Evolutionary conservation across 2,888 invertebrate species (phyloP), one percentile per base, ranked within the genome.

Genomic region (Phengaris alcon): DNA sequence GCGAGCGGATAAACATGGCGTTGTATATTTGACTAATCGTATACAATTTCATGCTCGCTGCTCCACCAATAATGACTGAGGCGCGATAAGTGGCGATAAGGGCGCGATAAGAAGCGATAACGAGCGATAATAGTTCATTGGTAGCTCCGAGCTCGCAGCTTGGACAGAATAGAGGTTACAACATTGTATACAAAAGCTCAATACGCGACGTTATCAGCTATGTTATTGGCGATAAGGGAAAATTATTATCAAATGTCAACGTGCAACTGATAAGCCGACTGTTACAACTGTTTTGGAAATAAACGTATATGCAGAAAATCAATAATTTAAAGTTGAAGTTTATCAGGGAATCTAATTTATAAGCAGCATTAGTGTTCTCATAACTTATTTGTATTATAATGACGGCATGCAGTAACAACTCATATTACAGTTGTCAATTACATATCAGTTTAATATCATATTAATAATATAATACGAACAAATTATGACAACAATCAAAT

Each of bases 11-110:
- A 15, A 70, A 70, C 51, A 48, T 69, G 69, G 57, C 57, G 69
- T 70, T 48, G 46, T 15, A 12, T 54, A 75, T 75, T 75, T 69
- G 70, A 75, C 46, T 68, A 74, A 54, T 68, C 74, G 74, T 46
- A 15, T 70, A 46, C 75, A 75, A 85, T 87, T 87, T 85, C 82
- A 85, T 77, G 80, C 81, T 82, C 78, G 80, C 81, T 82, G 81
- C 83, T 79, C 81, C 77, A 76, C 80, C 77, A 80, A 84, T 86
- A 87, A 87, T 85, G 86, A 84, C 83, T 82, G 82, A 73, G 79
- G 51, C 59, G 75, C 80, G 82, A 84, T 84, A 84, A 81, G 79
- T 74, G 9, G 75, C 81, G 84, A 85, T 84, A 84, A 79, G 79
- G 78, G 54, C 55, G 75, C 82, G 84, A 86, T 86, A 85, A 81